Percentiles rank a stretch among this genome's conserved stretches.
These are phyloP conservation scores for Petrophora chlorosata DNA, from an alignment of 2,888 invertebrate genomes.

Conservation along the genomic window DNA sequence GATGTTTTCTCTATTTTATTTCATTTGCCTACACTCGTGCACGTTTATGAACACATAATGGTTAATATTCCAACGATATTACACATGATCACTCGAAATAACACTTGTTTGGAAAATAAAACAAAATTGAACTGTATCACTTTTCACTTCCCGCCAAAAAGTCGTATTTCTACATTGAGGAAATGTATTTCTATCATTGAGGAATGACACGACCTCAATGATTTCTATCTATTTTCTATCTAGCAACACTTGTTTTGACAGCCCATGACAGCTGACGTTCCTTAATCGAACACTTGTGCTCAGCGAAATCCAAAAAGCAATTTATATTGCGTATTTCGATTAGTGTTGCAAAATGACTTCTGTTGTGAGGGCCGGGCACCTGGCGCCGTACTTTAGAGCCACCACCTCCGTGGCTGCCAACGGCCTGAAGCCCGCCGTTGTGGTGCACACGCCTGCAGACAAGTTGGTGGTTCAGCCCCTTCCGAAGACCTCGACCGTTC, in stretches of 20 bases:
- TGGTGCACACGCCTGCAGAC: conserved; percentile 79
- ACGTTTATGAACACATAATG: no score
- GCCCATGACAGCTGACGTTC: conserved; percentile 51
- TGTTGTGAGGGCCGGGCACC: conserved; percentile 86
- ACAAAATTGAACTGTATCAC: no score
- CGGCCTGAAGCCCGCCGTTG: conserved; percentile 84
- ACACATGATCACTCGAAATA: no score
- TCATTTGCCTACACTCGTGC: no score
- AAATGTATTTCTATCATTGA: no score
- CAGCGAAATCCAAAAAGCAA: conserved; percentile 56
- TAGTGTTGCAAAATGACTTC: conserved; percentile 84
- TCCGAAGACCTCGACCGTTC: conserved; percentile 79
- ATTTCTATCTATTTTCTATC: no score
- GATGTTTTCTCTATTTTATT: no score
- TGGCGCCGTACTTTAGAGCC: conserved; percentile 87
- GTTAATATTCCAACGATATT: no score
- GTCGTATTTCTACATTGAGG: no score
- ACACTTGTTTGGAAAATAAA: no score
- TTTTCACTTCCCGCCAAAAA: no score
- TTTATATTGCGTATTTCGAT: conserved; percentile 60
- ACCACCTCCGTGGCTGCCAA: conserved; percentile 87
- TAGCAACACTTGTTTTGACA: conserved; percentile 27
- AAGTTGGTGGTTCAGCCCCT: conserved; percentile 68
- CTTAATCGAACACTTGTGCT: conserved; percentile 41
- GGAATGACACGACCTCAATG: no score